phyloP scores from a whole-genome alignment of 2,888 invertebrate species.

The Diplolepis rosae region DNA sequence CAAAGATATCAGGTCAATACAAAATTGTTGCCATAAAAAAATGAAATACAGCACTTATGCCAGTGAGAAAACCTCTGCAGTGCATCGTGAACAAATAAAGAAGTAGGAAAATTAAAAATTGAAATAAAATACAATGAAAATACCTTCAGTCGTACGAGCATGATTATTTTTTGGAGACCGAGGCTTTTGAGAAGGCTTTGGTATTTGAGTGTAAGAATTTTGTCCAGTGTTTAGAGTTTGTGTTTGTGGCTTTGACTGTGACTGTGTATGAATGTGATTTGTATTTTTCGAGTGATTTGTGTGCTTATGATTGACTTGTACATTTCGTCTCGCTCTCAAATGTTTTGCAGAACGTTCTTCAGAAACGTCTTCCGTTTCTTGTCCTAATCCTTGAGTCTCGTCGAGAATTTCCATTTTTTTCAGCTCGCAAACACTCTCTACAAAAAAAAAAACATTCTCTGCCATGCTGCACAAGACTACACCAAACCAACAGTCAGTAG shows the following conservation, averaged over 20 bases:
- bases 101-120: conserved; percentile 14
- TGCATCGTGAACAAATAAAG: conserved; percentile 15
- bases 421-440: conserved; percentile 72
- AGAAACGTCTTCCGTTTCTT: conserved; percentile 54
- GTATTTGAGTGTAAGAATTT: conserved; percentile 67
- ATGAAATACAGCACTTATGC: conserved; percentile 12
- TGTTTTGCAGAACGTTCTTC: conserved; percentile 62
- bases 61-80: background rate
- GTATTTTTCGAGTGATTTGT: conserved; percentile 61
- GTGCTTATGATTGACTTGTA: conserved; percentile 56
- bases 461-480: conserved; percentile 68
- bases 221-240: conserved; percentile 64
- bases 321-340: conserved; percentile 64
- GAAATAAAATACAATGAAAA: conserved; percentile 42
- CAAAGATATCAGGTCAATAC: background rate
- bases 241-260: conserved; percentile 62
- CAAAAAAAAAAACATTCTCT: conserved; percentile 68
- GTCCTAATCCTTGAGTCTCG: conserved; percentile 61
- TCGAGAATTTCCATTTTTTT: conserved; percentile 69
- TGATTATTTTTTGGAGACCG: conserved; percentile 67
- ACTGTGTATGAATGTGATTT: conserved; percentile 58
- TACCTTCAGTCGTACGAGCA: conserved; percentile 68
- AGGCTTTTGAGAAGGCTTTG: conserved; percentile 64
- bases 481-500: conserved; percentile 27
- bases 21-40: background rate